These are phyloP conservation scores for Saccopteryx bilineata DNA, from an alignment of 2,113 vertebrate genomes.

Conservation along the genomic window DNA sequence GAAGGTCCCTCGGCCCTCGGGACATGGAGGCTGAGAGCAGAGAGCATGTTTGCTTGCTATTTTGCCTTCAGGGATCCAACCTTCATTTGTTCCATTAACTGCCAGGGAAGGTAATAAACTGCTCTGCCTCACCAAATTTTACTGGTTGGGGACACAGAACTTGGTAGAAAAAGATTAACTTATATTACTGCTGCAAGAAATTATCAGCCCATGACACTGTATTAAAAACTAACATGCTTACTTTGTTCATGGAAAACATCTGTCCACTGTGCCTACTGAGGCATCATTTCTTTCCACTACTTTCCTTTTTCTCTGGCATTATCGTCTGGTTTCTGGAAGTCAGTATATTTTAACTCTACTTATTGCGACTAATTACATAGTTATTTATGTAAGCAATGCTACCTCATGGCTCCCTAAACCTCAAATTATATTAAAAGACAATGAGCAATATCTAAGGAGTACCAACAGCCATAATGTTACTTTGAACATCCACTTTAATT, in stretches of 20 bases:
- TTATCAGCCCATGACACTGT: conserved; percentile 40
- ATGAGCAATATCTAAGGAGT: conserved; percentile 8
- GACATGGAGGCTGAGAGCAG: neutral
- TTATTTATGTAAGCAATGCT: conserved; percentile 13
- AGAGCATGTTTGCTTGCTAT: neutral
- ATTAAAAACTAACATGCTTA: conserved; percentile 63
- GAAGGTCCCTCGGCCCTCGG: neutral
- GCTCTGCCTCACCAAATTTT: conserved; percentile 35
- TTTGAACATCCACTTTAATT: conserved; percentile 40
- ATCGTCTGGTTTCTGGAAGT: conserved; percentile 24
- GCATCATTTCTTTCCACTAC: conserved; percentile 26
- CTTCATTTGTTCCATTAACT: neutral
- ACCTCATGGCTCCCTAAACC: conserved; percentile 36
- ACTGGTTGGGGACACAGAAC: conserved; percentile 65
- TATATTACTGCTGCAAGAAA: conserved; percentile 75
- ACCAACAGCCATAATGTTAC: neutral
- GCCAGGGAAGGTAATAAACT: conserved; percentile 27
- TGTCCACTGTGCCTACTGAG: conserved; percentile 7
- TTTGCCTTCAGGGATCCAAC: neutral
- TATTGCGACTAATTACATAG: conserved; percentile 8
- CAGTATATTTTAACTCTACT: conserved; percentile 46
- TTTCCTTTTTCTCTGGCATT: neutral
- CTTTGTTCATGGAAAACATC: conserved; percentile 52
- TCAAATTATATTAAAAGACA: conserved; percentile 55
- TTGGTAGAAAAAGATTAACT: conserved; percentile 71